These are phyloP conservation scores for Tachina grossa DNA, from an alignment of 2,888 invertebrate genomes.

Conservation along the genomic window DNA sequence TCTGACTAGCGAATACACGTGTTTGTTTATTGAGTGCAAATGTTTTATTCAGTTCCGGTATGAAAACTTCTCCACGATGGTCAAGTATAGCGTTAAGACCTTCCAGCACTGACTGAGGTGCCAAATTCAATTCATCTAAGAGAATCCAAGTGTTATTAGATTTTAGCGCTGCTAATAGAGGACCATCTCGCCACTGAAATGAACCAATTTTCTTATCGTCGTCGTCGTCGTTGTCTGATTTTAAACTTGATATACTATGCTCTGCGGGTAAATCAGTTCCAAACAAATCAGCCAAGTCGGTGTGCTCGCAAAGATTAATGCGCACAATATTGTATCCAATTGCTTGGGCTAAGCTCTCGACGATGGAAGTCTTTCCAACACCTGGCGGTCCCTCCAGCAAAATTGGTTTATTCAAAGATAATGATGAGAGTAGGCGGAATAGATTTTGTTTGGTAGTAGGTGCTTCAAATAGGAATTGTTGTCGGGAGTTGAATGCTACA, in stretches of 20 bases:
- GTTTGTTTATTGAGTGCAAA: slow-evolving; percentile 91
- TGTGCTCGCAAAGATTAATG: slow-evolving; percentile 99
- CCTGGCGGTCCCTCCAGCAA: slow-evolving; percentile 98
- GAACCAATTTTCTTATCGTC: slow-evolving; percentile 86
- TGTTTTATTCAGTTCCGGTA: slow-evolving; percentile 95
- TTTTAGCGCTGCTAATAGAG: slow-evolving; percentile 95
- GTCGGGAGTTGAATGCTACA: slow-evolving; percentile 68
- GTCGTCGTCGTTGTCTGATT: slow-evolving; percentile 1
- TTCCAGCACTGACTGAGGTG: slow-evolving; percentile 98
- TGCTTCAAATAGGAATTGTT: slow-evolving; percentile 88
- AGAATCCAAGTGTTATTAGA: slow-evolving; percentile 96
- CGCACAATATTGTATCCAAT: slow-evolving; percentile 93
- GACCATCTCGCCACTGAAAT: slow-evolving; percentile 98
- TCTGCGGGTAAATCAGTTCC: slow-evolving; percentile 98
- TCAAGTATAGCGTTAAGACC: slow-evolving; percentile 99
- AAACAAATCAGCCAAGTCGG: slow-evolving; percentile 98
- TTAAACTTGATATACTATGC: slow-evolving; percentile 84
- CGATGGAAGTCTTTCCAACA: slow-evolving; percentile 98
- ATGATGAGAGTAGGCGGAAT: slow-evolving; percentile 91
- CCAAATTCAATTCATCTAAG: slow-evolving; percentile 98
- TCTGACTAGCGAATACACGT: slow-evolving; percentile 98
- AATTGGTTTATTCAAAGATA: slow-evolving; percentile 95
- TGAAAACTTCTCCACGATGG: slow-evolving; percentile 97
- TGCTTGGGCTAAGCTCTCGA: slow-evolving; percentile 93
- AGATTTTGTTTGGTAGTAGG: slow-evolving; percentile 92